Evolutionary conservation across 64 coral and sea anemone genomes (phyloP), one percentile per base, ranked within the genome.

Genomic region (Acropora yongei): DNA sequence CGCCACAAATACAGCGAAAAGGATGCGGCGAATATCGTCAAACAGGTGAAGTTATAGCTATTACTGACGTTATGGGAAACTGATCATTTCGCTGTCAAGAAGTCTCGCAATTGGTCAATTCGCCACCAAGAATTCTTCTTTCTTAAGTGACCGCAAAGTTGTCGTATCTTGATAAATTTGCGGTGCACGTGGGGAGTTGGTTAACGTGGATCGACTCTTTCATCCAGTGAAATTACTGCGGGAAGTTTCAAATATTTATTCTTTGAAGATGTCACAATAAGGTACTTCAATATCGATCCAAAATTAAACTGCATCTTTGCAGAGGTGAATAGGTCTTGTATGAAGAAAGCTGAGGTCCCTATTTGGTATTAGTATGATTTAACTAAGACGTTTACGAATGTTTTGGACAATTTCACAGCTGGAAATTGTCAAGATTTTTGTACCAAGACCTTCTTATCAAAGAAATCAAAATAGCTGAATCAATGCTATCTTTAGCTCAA

Each of bases 1-100:
- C 50, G 95, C 72, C 83, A 94, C 14, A 94, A 89, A 71, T 94
- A 97, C 39, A 91, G 89, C 48, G 95, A 97, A 20, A 94, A 88
- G 88, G 92, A 97, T 68, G 77, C 95, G 7, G 95, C 95, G 1
- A 90, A 89, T 41, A 94, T 97, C 44, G 53, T 91, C 77, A 81
- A 84, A 91, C 95, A 97, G 95, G 95, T 94, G 75, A 63, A 30
- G 44, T 85, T 72, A 49, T 75, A 75, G 4, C 40, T 11, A 75
- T 3, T 63, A 12, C 13, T 63, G 13, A 2, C 8, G 6, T 13
- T 13, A 63, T 63, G 0, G 30, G 30, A 30, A 30, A 30, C 30
- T 30, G 30, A 30, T 30, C 30, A 30, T 30, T 30, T 30, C 30
- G 30, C 30, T 30, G 30, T 30, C 30, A 30, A 30, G 30, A 30